A percentile compares a stretch with the other conserved stretches of the same genome.
Conservation (phyloP, 2,888 invertebrate species). For the Ernsta delagoae region DNA sequence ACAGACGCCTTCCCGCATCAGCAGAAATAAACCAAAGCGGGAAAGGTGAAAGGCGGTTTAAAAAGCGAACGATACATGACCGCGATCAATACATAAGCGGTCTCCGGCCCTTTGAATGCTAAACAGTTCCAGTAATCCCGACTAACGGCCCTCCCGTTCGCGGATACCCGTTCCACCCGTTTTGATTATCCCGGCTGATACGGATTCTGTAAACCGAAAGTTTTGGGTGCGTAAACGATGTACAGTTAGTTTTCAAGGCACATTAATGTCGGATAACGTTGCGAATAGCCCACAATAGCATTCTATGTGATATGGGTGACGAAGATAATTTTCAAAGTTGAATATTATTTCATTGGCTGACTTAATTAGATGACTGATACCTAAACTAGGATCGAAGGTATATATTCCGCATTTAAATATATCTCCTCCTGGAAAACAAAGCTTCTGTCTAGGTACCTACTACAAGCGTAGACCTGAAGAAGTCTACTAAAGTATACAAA, state of each 20-base stretch:
- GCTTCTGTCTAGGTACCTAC: no score
- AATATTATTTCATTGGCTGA: no score
- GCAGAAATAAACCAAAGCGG: background rate
- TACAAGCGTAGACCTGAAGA: no score
- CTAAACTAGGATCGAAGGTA: no score
- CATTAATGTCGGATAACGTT: slow-evolving; percentile 36
- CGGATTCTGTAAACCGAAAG: slow-evolving; percentile 43
- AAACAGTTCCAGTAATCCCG: slow-evolving; percentile 33
- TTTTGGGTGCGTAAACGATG: slow-evolving; percentile 5
- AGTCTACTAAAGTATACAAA: no score
- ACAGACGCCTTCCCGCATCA: background rate
- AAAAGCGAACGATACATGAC: slow-evolving; percentile 25
- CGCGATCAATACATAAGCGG: slow-evolving; percentile 31
- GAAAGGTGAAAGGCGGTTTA: slow-evolving; percentile 17
- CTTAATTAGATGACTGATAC: no score
- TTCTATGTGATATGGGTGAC: no score
- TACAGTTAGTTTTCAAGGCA: background rate
- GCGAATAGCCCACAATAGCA: no score
- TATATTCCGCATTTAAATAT: no score
- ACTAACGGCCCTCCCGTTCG: slow-evolving; percentile 30
- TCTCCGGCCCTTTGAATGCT: slow-evolving; percentile 32
- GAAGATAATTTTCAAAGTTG: no score
- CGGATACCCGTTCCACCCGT: slow-evolving; percentile 25
- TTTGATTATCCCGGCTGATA: slow-evolving; percentile 33
- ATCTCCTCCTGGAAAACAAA: no score